Evolutionary conservation across 2,888 invertebrate species (phyloP).

Genomic region (Microctonus brassicae): DNA sequence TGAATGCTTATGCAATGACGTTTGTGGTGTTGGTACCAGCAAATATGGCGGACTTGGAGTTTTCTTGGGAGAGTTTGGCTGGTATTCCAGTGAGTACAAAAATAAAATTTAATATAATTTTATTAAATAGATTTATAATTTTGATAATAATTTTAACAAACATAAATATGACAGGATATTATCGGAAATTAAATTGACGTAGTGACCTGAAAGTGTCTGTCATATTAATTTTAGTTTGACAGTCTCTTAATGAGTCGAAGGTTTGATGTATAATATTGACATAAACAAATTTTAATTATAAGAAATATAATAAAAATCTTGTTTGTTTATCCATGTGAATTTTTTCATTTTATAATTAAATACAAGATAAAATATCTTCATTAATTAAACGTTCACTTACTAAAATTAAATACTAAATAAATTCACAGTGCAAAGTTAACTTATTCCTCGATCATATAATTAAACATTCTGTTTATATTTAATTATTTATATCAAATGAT

Average conservation of each 20-base stretch:
- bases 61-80: constrained; percentile 87
- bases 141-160: neutral
- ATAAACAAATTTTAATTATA: too few species aligned
- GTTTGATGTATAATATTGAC: too few species aligned
- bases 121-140: neutral
- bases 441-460: too few species aligned
- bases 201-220: neutral
- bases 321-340: too few species aligned
- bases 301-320: too few species aligned
- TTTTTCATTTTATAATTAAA: too few species aligned
- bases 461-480: too few species aligned
- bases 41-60: constrained; percentile 84
- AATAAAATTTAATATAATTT: neutral
- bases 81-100: constrained; percentile 78
- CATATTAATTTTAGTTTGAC: neutral
- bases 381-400: neutral
- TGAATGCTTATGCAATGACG: constrained; percentile 88
- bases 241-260: neutral
- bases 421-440: too few species aligned
- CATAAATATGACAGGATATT: neutral
- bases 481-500: too few species aligned
- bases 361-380: too few species aligned
- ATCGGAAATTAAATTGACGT: neutral
- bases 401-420: neutral
- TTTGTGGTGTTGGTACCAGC: constrained; percentile 86